Base-by-base conservation (phyloP, 2,113 vertebrate genomes). In the Tetrax tetrax region DNA sequence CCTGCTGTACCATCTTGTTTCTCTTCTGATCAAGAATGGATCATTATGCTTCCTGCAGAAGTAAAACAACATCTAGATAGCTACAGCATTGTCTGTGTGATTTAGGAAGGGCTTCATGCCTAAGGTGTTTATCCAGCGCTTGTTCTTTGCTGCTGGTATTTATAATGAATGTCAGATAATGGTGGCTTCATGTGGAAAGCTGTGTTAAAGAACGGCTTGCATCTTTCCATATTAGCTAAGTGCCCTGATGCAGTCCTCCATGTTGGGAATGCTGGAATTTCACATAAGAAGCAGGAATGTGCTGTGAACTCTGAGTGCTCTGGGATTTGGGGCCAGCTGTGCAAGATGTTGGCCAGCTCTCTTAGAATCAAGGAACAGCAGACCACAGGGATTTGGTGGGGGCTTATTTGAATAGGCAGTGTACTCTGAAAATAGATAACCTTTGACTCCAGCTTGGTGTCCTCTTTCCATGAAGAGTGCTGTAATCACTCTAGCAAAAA, bases 401-500 rank as follows among this genome's bases (percentile, higher is more conserved):
- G 38, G 38, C 90, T 94, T 54, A 38, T 83, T 90, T 86, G 21
- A 85, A 86, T 43, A 74, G 83, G 43, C 92, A 79, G 59, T 6
- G 0, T 83, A n/a, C 43, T 90, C 90, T 93, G 88, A 69, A 78
- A 89, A 90, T 10, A 96, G 95, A 96, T 96, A 96, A 96, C 94
- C 92, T 96, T 93, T 96, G 95, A 89, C 94, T 92, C 90, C 65
- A 87, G 47, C 86, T 84, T 89, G 86, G 90, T 90, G 92, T 96
- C 86, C 61, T 78, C 80, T 79, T 87, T 68, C 72, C 12, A 7
- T 87, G 35, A 80, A 60, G 66, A 66, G 69, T 68, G 43, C 80
- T 92, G 61, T 75, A 87, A 53, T 94, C 71, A 78, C 38, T 95
- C 33, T 37, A 61, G 50, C 75, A 87, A 53, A 38, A 66, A 72